A percentile compares a stretch with the other conserved stretches of the same genome.
These are phyloP conservation scores for Hyposoter didymator DNA, from an alignment of 2,888 invertebrate species.

Conservation along the genomic window DNA sequence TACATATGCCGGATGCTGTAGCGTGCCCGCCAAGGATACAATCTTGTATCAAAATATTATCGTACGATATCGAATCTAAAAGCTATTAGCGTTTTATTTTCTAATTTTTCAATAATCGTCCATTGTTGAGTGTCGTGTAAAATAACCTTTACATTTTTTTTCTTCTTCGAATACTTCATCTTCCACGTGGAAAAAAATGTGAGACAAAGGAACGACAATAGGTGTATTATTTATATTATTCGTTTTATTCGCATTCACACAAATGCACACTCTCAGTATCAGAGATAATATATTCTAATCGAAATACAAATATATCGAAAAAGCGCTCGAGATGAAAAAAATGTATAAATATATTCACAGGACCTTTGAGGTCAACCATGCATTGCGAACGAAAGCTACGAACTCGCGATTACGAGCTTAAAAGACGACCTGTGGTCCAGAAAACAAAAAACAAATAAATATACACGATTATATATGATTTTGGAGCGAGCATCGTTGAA, in stretches of 20 bases:
- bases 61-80: constrained; percentile 30
- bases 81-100: constrained; percentile 22
- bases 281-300: constrained; percentile 27
- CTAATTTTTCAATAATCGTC: background rate
- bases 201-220: constrained; percentile 43
- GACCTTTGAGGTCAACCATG: constrained; percentile 5
- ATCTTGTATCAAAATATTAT: constrained; percentile 43
- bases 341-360: constrained; percentile 5
- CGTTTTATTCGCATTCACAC: constrained; percentile 22
- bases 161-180: constrained; percentile 27
- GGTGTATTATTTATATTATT: constrained; percentile 55
- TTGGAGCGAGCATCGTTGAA: background rate
- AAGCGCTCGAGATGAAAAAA: constrained; percentile 24
- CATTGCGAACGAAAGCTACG: constrained; percentile 19
- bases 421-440: constrained; percentile 58
- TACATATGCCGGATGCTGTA: constrained; percentile 44
- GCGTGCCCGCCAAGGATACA: constrained; percentile 30
- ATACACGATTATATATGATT: constrained; percentile 22
- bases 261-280: background rate
- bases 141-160: background rate
- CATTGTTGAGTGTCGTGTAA: background rate
- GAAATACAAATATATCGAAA: constrained; percentile 48
- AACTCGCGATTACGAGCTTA: constrained; percentile 55
- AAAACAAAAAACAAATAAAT: constrained; percentile 25
- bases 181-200: constrained; percentile 43